phyloP scores from a whole-genome alignment of 1,140 invertebrate genomes.

The Drosophila saltans region DNA sequence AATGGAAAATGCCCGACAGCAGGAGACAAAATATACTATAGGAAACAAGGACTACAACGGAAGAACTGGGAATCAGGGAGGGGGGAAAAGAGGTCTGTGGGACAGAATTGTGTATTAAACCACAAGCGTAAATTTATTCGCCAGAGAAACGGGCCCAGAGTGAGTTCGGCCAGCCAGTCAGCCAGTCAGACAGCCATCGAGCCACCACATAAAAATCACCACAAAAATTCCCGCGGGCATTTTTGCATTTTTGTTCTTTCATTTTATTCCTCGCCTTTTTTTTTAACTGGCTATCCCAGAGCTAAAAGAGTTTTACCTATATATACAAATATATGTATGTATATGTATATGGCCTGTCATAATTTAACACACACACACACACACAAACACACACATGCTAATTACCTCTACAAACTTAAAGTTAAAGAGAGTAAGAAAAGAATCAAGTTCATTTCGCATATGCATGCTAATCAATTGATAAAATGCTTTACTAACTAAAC shows the following conservation, averaged over 20 bases:
- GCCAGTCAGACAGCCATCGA: neutral
- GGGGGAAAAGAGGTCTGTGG: constrained; percentile 11
- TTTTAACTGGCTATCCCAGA: constrained; percentile 27
- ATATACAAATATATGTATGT: constrained; percentile 1
- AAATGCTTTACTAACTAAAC: constrained; percentile 40
- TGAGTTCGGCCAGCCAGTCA: too few species aligned
- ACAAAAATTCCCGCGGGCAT: constrained; percentile 67
- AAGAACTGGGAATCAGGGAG: too few species aligned
- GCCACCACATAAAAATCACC: constrained; percentile 57
- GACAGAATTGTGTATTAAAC: constrained; percentile 66
- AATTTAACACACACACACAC: constrained; percentile 9
- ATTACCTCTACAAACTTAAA: constrained; percentile 51
- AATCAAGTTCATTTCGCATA: constrained; percentile 75
- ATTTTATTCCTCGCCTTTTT: constrained; percentile 9
- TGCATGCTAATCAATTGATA: constrained; percentile 74
- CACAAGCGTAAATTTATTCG: constrained; percentile 77
- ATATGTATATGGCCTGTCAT: constrained; percentile 19
- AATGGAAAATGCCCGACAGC: constrained; percentile 6
- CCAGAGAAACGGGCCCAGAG: constrained; percentile 24
- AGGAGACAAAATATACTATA: constrained; percentile 4
- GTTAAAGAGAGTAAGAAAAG: constrained; percentile 31
- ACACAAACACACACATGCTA: constrained; percentile 39
- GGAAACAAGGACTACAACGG: neutral
- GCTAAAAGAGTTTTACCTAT: constrained; percentile 7
- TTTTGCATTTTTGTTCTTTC: constrained; percentile 35